These are phyloP conservation scores for Glaucidium brasilianum DNA, from an alignment of 2,113 vertebrate genomes.

Conservation along the genomic window DNA sequence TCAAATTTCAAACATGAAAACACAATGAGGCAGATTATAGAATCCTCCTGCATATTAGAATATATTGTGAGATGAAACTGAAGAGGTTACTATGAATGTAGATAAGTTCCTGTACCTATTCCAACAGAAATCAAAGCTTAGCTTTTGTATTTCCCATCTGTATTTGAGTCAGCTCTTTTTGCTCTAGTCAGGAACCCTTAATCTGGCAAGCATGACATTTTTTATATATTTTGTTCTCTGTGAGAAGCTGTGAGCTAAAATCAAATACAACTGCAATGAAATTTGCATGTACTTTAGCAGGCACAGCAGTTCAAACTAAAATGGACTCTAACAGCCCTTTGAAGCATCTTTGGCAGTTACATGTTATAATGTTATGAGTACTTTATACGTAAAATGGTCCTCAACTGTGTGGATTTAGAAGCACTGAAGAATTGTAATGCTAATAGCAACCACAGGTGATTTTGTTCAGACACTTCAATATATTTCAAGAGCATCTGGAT, in stretches of 20 bases:
- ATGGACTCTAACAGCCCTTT: neutral
- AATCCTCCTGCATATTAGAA: neutral
- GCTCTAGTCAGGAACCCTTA: neutral
- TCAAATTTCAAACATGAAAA: neutral
- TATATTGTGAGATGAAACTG: neutral
- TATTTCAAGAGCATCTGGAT: neutral
- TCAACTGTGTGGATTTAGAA: neutral
- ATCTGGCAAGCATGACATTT: neutral
- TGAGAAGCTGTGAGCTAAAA: neutral
- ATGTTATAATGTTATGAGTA: neutral
- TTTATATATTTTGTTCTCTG: neutral
- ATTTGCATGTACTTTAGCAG: neutral
- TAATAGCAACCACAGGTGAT: neutral
- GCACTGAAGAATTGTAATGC: neutral
- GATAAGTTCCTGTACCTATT: neutral
- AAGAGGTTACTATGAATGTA: neutral
- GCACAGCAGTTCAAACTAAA: neutral
- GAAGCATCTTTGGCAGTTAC: neutral
- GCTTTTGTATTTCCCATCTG: neutral
- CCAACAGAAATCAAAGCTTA: conserved; percentile 1
- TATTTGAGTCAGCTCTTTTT: neutral
- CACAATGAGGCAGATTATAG: neutral
- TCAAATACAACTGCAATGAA: neutral
- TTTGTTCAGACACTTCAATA: neutral
- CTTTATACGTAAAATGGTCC: neutral